Conservation (phyloP, 2,797 vertebrate species). For the Agapornis canus region DNA sequence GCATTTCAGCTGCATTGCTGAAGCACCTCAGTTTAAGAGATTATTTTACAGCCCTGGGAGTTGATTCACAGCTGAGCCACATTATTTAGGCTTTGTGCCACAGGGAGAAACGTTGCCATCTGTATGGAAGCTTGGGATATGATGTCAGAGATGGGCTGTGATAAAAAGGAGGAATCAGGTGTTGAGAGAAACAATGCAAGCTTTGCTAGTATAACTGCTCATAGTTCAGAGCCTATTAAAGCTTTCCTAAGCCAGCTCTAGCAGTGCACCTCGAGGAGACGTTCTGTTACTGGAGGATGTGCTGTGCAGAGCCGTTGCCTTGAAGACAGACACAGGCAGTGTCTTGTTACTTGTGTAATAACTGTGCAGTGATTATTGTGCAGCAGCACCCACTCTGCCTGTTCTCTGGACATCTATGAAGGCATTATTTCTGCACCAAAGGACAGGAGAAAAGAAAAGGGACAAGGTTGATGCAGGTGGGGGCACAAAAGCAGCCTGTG, state of each 20-base stretch:
- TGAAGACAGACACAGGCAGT: background rate
- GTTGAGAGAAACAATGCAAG: background rate
- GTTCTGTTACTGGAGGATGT: background rate
- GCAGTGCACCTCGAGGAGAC: background rate
- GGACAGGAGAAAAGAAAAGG: background rate
- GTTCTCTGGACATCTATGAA: background rate
- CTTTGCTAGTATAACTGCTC: background rate
- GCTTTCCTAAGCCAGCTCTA: background rate
- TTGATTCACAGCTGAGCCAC: background rate
- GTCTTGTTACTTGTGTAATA: background rate
- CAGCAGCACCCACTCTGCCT: background rate
- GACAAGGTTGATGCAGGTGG: background rate
- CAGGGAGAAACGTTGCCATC: background rate
- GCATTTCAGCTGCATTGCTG: background rate
- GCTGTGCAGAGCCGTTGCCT: background rate
- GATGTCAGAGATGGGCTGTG: conserved; percentile 14
- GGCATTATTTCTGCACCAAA: background rate
- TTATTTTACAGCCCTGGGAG: background rate
- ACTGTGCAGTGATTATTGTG: background rate
- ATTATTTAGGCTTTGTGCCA: background rate
- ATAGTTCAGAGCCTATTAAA: background rate
- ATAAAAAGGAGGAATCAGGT: background rate
- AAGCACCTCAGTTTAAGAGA: background rate
- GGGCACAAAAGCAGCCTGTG: background rate
- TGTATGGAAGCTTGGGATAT: background rate